Conservation (phyloP, 2,113 vertebrate genomes). For the Bubo blakistoni region DNA sequence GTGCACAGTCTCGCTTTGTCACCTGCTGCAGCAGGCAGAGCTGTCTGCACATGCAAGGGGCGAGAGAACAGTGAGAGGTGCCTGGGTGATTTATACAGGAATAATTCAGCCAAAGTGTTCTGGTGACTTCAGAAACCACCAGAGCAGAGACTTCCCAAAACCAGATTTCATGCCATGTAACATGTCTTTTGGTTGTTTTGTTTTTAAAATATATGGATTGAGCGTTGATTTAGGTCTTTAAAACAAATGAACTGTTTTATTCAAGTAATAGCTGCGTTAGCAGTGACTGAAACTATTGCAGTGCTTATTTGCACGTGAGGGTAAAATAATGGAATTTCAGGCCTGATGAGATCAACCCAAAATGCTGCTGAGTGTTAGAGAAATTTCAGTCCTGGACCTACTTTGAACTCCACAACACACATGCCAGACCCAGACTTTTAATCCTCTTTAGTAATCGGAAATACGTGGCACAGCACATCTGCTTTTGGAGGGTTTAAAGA, state of each 20-base stretch:
- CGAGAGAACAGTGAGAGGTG: not conserved
- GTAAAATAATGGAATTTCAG: slow-evolving; percentile 13
- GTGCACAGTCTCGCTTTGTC: not conserved
- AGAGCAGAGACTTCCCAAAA: not conserved
- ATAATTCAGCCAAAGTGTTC: not conserved
- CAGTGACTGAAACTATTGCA: not conserved
- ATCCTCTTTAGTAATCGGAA: not conserved
- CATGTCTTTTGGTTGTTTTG: not conserved
- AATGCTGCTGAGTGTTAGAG: not conserved
- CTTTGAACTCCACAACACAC: slow-evolving; percentile 2
- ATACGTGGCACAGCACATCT: not conserved
- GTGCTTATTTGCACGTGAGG: not conserved
- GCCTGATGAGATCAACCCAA: not conserved
- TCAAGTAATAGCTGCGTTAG: slow-evolving; percentile 20
- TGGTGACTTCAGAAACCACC: not conserved
- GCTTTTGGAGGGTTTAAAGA: not conserved
- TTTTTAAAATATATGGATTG: slow-evolving; percentile 20
- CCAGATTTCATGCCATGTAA: not conserved
- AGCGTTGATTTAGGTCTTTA: slow-evolving; percentile 38
- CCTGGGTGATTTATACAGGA: not conserved
- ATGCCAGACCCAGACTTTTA: not conserved
- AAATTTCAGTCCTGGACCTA: slow-evolving; percentile 17
- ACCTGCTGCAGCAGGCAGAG: not conserved
- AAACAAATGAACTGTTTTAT: slow-evolving; percentile 49
- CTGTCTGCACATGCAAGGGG: not conserved